These are phyloP conservation scores for Drosophila tropicalis DNA, from an alignment of 1,140 invertebrate species.

Conservation along the genomic window DNA sequence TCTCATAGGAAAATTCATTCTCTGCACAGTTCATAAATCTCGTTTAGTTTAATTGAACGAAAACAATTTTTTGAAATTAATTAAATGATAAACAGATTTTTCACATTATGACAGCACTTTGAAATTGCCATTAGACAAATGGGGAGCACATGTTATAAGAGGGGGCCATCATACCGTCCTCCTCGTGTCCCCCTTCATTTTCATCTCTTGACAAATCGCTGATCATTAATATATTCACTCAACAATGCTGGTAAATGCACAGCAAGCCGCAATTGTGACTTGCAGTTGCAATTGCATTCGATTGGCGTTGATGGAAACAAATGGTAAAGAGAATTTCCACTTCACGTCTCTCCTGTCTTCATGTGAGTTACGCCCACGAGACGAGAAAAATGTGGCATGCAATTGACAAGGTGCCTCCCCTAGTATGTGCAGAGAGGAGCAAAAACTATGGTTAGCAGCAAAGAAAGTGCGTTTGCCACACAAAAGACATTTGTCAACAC, in stretches of 20 bases:
- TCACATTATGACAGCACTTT: slow-evolving; percentile 57
- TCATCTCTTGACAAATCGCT: slow-evolving; percentile 69
- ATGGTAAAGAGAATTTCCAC: slow-evolving; percentile 36
- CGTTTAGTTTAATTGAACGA: slow-evolving; percentile 39
- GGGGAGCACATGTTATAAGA: slow-evolving; percentile 38
- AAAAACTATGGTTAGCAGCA: slow-evolving; percentile 23
- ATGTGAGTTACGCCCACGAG: slow-evolving; percentile 55
- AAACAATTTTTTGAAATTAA: slow-evolving; percentile 51
- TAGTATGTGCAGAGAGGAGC: slow-evolving; percentile 26
- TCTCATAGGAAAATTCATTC: slow-evolving; percentile 15
- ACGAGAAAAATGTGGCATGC: not conserved
- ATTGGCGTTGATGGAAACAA: slow-evolving; percentile 73
- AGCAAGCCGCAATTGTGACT: slow-evolving; percentile 56
- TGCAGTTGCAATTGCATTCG: slow-evolving; percentile 69
- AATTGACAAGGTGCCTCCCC: slow-evolving; percentile 62
- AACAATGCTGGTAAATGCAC: slow-evolving; percentile 70
- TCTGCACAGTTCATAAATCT: slow-evolving; percentile 30
- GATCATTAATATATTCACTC: slow-evolving; percentile 81
- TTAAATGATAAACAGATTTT: slow-evolving; percentile 71
- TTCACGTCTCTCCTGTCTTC: slow-evolving; percentile 6
- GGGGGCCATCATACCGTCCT: not conserved
- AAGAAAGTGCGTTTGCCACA: slow-evolving; percentile 37
- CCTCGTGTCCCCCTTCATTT: slow-evolving; percentile 4
- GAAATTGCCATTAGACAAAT: slow-evolving; percentile 65
- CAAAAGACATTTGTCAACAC: slow-evolving; percentile 80